phyloP scores from a whole-genome alignment of 2,888 invertebrate genomes.

The Drosophila atroscutellata region DNA sequence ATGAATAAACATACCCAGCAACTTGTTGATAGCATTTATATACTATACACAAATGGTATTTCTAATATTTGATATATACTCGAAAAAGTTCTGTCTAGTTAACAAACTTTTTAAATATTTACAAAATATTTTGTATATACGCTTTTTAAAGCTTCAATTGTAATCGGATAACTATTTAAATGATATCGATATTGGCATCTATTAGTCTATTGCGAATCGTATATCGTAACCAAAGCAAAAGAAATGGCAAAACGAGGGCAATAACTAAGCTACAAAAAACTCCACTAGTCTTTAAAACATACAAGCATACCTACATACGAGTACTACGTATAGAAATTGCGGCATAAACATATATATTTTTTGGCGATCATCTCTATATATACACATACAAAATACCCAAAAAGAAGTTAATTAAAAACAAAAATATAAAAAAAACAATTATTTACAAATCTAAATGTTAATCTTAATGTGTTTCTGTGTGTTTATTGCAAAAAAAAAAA shows the following conservation, averaged over 20 bases:
- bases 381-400: slow-evolving; percentile 29
- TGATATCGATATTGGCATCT: slow-evolving; percentile 21
- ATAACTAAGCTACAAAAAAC: slow-evolving; percentile 70
- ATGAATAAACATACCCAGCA: slow-evolving; percentile 18
- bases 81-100: slow-evolving; percentile 55
- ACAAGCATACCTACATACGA: slow-evolving; percentile 29
- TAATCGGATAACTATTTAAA: slow-evolving; percentile 42
- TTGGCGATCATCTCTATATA: slow-evolving; percentile 68
- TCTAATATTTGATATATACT: slow-evolving; percentile 44
- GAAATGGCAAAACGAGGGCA: slow-evolving; percentile 52
- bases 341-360: slow-evolving; percentile 62
- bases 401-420: slow-evolving; percentile 60
- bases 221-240: slow-evolving; percentile 54
- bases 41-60: slow-evolving; percentile 26
- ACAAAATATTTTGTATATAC: slow-evolving; percentile 80
- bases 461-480: slow-evolving; percentile 69
- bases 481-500: slow-evolving; percentile 46
- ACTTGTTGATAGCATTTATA: slow-evolving; percentile 59
- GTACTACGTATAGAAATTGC: slow-evolving; percentile 5
- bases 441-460: slow-evolving; percentile 80
- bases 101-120: slow-evolving; percentile 78
- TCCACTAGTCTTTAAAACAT: slow-evolving; percentile 59
- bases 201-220: slow-evolving; percentile 37
- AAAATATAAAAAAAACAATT: slow-evolving; percentile 47
- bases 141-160: slow-evolving; percentile 77